These are phyloP conservation scores for Palythoa caribaeorum DNA, from an alignment of 92 coral and sea anemone genomes.

Conservation along the genomic window DNA sequence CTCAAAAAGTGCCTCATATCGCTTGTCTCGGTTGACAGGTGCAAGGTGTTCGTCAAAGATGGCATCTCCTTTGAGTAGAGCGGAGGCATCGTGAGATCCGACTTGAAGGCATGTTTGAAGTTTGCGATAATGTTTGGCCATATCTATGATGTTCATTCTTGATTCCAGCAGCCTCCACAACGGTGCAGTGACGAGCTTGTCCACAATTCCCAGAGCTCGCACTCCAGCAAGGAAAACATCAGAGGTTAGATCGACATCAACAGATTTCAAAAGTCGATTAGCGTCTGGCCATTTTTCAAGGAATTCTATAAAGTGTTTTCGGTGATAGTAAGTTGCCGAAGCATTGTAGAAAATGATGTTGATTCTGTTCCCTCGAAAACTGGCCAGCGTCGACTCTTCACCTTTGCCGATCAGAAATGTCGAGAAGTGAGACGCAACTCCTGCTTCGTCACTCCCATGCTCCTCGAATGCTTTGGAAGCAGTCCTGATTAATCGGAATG, in stretches of 20 bases:
- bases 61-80: conserved; percentile 15
- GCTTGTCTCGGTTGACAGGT: conserved; percentile 20
- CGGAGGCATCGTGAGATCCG: conserved; percentile 6
- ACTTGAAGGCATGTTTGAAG: conserved; percentile 8
- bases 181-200: conserved; percentile 22
- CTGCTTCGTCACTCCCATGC: conserved; percentile 21
- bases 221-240: conserved; percentile 24
- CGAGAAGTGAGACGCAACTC: conserved; percentile 13
- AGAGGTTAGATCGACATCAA: conserved; percentile 10
- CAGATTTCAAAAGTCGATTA: conserved; percentile 24
- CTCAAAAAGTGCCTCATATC: conserved; percentile 8
- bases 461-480: conserved; percentile 25
- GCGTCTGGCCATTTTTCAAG: conserved; percentile 29
- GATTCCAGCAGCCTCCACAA: conserved; percentile 30
- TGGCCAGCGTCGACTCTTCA: neutral
- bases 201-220: conserved; percentile 15
- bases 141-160: neutral
- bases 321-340: conserved; percentile 25
- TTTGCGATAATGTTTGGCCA: conserved; percentile 8
- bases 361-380: conserved; percentile 2
- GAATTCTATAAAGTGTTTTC: conserved; percentile 19
- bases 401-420: conserved; percentile 22
- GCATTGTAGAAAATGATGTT: conserved; percentile 20
- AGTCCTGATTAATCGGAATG: conserved; percentile 23
- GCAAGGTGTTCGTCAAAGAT: conserved; percentile 30